Evolutionary conservation across 2,888 invertebrate genomes (phyloP), one percentile per base, ranked within the genome.

Genomic region (Eutolmus rufibarbis): DNA sequence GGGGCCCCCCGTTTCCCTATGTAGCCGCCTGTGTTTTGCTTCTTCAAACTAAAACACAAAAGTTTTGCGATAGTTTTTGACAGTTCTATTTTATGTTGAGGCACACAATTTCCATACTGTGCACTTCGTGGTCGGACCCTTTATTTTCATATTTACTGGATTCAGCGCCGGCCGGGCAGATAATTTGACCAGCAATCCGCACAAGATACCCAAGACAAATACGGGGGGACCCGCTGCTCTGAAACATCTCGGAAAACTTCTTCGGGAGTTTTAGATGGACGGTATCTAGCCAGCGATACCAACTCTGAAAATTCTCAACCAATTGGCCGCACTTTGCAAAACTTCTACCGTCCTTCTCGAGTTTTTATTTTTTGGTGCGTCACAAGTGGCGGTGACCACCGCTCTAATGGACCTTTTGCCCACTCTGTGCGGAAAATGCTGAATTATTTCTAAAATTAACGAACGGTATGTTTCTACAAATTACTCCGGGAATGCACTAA

Each of bases 21-120:
- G 28, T 76, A 76, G 77, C 77, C 40, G 66, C 23, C 66, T 66
- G 46, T 88, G 77, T 86, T 88, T 87, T 87, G 88, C 79, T 88
- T 88, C 88, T 88, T 88, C 87, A 87, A 88, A 87, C 87, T 87
- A 87, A 88, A 66, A 87, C 81, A 87, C 81, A 89, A 88, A 89
- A 87, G 85, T 89, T 88, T 88, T 88, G 87, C 88, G 87, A 89
- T 88, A 89, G 89, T 89, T 89, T 89, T 89, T 89, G 89, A 89
- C 89, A 89, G 89, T 89, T 88, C 81, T 88, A 86, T 88, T 88
- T 87, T 88, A 88, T 87, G 87, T 87, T 87, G 40, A 77, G 86
- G 84, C 87, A 87, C 87, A 86, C 79, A 87, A 88, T 87, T 87
- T 88, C 87, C 87, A 87, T 88, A 87, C 51, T 76, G 51, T 86